phyloP scores from a whole-genome alignment of 2,797 vertebrate genomes.

The Anisognathus igniventris region DNA sequence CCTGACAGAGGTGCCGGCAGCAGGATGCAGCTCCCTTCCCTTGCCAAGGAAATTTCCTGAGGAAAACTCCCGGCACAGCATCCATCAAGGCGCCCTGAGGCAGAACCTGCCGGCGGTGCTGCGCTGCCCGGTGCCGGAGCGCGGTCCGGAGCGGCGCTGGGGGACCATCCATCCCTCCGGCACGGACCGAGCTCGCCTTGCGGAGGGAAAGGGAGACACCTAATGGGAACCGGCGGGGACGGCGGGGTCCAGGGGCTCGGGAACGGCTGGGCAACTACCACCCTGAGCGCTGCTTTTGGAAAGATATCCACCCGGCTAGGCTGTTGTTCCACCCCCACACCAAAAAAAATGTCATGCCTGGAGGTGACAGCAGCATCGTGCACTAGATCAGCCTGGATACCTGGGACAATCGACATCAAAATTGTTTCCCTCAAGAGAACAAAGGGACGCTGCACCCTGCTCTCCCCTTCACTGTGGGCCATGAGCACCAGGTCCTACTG shows the following conservation, averaged over 20 bases:
- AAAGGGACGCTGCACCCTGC: not conserved
- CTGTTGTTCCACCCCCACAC: not conserved
- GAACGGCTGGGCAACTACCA: accelerated
- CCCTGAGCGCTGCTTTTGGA: not conserved
- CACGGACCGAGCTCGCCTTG: not conserved
- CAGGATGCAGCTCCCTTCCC: not conserved
- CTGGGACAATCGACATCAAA: not conserved
- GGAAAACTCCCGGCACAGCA: not conserved
- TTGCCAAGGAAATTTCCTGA: not conserved
- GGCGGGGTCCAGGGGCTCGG: accelerated
- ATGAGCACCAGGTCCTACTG: accelerated
- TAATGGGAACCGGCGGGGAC: not conserved
- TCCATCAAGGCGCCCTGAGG: accelerated
- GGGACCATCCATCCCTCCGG: not conserved
- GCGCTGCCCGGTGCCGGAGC: not conserved
- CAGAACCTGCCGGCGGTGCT: accelerated
- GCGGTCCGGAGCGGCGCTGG: not conserved
- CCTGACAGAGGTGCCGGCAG: not conserved
- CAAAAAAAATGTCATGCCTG: not conserved
- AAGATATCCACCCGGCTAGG: accelerated
- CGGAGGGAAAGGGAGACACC: conserved; percentile 56
- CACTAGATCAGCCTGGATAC: not conserved
- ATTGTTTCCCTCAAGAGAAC: not conserved
- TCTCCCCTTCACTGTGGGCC: not conserved
- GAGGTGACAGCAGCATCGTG: not conserved